A percentile compares a stretch with the other conserved stretches of the same genome.
Conservation (phyloP, 35 echinoderm and acorn worm genomes). For the Lytechinus pictus region DNA sequence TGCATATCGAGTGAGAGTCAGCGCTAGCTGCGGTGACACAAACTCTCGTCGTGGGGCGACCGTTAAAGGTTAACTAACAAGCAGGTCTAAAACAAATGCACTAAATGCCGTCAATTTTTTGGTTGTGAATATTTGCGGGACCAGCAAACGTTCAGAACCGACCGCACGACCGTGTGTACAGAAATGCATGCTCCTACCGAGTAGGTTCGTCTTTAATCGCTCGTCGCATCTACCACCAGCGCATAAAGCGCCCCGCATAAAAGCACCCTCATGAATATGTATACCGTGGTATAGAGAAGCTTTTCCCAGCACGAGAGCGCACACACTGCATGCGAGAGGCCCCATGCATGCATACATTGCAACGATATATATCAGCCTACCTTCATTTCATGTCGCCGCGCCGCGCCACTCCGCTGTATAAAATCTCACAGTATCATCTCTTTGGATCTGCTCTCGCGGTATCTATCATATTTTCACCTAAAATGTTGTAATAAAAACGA, state of each 20-base stretch:
- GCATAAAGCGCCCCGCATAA: not conserved
- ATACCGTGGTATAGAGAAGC: not conserved
- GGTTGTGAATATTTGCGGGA: not conserved
- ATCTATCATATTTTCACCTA: not conserved
- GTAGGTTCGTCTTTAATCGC: conserved; percentile 13
- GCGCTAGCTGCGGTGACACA: not conserved
- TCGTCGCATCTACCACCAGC: not conserved
- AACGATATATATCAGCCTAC: not conserved
- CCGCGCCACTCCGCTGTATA: not conserved
- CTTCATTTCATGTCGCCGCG: not conserved
- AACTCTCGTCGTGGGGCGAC: not conserved
- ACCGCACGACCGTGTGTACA: not conserved
- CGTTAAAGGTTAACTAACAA: conserved; percentile 32
- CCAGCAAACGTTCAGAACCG: not conserved
- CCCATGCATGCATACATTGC: not conserved
- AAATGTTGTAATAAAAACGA: not conserved
- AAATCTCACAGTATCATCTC: not conserved
- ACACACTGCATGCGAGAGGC: not conserved
- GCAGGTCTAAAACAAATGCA: not conserved
- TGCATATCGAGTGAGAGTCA: conserved; percentile 46
- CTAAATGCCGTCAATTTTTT: not conserved
- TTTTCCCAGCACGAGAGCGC: not conserved
- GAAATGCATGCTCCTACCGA: not conserved
- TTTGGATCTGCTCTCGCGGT: not conserved
- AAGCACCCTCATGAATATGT: conserved; percentile 23